Percentiles rank a stretch among this genome's conserved stretches.
Evolutionary conservation across 2,888 invertebrate genomes (phyloP).

Genomic region (Drosophila rellima): DNA sequence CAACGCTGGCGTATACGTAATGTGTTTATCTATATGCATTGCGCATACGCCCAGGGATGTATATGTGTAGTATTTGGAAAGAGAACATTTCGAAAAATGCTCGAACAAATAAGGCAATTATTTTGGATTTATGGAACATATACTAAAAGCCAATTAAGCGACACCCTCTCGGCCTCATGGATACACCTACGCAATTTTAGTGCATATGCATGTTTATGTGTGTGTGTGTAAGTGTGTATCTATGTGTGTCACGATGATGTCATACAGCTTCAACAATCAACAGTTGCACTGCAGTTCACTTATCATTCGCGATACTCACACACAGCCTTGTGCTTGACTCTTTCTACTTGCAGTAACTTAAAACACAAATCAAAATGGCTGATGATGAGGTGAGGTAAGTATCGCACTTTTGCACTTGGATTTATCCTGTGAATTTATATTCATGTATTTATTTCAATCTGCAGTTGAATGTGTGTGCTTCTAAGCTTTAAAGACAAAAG

Average conservation of each 20-base stretch:
- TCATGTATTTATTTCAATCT: neutral
- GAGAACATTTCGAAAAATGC: conserved; percentile 12
- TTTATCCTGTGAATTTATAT: neutral
- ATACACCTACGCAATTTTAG: conserved; percentile 18
- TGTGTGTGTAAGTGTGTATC: conserved; percentile 1
- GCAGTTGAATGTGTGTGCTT: conserved; percentile 35
- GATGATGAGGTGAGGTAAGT: conserved; percentile 98
- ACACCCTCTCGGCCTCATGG: conserved; percentile 20
- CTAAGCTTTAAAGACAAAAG: neutral
- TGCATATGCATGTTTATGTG: neutral
- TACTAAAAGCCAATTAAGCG: conserved; percentile 34
- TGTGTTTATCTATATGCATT: conserved; percentile 52
- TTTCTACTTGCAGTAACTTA: conserved; percentile 77
- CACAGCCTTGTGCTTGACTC: conserved; percentile 21
- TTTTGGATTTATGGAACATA: conserved; percentile 57
- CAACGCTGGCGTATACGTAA: conserved; percentile 70
- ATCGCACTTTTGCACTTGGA: conserved; percentile 61
- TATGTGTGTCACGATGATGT: conserved; percentile 35
- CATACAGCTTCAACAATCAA: conserved; percentile 9
- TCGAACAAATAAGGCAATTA: conserved; percentile 35
- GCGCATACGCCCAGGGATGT: conserved; percentile 71
- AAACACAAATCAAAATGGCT: conserved; percentile 90
- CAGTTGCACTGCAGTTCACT: conserved; percentile 27
- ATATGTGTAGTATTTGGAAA: conserved; percentile 1
- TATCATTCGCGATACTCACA: conserved; percentile 12